phyloP scores from a whole-genome alignment of 2,797 vertebrate species.

The Anomalospiza imberbis region DNA sequence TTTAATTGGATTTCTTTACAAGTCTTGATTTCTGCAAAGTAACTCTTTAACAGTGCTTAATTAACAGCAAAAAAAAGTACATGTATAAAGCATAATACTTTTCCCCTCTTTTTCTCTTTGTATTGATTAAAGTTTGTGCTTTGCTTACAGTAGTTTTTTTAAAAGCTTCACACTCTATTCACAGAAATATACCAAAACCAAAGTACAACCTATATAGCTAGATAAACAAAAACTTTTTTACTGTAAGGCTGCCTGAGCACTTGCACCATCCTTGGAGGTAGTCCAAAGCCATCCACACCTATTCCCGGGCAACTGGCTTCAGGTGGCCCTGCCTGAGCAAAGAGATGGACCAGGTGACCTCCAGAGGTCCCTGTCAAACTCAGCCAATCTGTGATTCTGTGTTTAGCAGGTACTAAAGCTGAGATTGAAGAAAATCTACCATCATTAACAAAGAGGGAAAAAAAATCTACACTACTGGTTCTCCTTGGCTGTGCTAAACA shows the following conservation, averaged over 20 bases:
- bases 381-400: neutral
- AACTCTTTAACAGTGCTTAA: neutral
- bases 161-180: neutral
- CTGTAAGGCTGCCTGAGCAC: neutral
- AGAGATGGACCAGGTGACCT: neutral
- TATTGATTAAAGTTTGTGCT: neutral
- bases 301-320: neutral
- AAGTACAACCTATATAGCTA: neutral
- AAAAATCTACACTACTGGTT: neutral
- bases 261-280: neutral
- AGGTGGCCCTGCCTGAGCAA: neutral
- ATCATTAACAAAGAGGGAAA: neutral
- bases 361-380: neutral
- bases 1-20: neutral
- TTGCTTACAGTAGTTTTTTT: neutral
- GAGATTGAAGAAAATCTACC: neutral
- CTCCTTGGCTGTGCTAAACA: neutral
- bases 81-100: neutral
- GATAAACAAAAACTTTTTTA: neutral
- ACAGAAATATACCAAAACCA: neutral
- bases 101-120: neutral
- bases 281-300: neutral
- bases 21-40: neutral
- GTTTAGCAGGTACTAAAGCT: neutral
- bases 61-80: neutral